Evolutionary conservation across 2,888 invertebrate species (phyloP).

Genomic region (Cremastobaeus sp.): DNA sequence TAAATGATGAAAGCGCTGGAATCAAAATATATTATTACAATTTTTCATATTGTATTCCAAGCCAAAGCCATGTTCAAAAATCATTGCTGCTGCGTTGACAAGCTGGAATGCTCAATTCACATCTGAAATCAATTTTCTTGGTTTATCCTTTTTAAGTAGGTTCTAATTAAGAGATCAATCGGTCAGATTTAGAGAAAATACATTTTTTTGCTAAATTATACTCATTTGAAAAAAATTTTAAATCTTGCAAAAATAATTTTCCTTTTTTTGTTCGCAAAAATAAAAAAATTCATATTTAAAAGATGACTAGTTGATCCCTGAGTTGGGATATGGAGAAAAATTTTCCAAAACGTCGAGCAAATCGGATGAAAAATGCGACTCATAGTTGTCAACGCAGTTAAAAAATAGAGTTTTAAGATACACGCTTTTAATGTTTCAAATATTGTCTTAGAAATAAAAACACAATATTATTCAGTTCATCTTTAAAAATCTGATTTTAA

Average conservation of each 20-base stretch:
- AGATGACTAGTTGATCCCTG: background rate
- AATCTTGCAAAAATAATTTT: too few relatives aligned
- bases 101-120: constrained; percentile 1
- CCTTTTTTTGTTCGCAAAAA: too few relatives aligned
- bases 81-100: background rate
- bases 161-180: background rate
- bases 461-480: background rate
- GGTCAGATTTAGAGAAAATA: background rate
- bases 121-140: too few relatives aligned
- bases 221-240: too few relatives aligned
- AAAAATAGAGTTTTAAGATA: background rate
- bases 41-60: too few relatives aligned
- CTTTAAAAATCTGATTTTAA: too few relatives aligned
- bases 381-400: background rate
- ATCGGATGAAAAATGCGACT: background rate
- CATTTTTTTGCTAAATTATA: too few relatives aligned
- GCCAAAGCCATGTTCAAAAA: background rate
- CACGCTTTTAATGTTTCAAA: background rate
- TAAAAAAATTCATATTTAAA: too few relatives aligned
- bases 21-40: too few relatives aligned
- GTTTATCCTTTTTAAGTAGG: constrained; percentile 1
- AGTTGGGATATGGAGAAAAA: background rate
- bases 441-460: background rate
- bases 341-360: background rate
- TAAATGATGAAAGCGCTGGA: too few relatives aligned